Conservation (phyloP, 2,113 vertebrate genomes). For the Antechinus stuartii region DNA sequence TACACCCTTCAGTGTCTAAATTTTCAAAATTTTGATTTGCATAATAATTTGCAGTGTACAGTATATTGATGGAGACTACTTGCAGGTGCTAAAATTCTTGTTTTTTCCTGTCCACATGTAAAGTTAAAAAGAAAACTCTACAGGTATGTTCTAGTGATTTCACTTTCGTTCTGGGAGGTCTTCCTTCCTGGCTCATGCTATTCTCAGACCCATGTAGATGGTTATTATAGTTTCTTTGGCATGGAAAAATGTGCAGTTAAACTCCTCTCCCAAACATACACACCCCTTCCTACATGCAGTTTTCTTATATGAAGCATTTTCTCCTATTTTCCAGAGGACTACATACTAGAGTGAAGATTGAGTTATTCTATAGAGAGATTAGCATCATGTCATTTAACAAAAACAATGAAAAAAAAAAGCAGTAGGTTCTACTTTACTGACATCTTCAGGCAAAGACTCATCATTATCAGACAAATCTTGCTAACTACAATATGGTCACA, state of each 20-base stretch:
- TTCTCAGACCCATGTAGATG: slow-evolving; percentile 76
- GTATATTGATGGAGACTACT: slow-evolving; percentile 84
- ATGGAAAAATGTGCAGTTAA: slow-evolving; percentile 79
- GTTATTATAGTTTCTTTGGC: slow-evolving; percentile 79
- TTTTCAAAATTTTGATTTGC: slow-evolving; percentile 80
- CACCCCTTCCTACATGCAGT: slow-evolving; percentile 83
- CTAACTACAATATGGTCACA: background rate
- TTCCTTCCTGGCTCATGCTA: slow-evolving; percentile 77
- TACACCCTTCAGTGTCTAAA: slow-evolving; percentile 74
- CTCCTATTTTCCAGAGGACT: slow-evolving; percentile 81
- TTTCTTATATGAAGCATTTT: slow-evolving; percentile 85
- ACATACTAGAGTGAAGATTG: slow-evolving; percentile 85
- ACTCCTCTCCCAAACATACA: slow-evolving; percentile 77
- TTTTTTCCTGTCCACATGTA: slow-evolving; percentile 68
- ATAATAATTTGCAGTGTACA: slow-evolving; percentile 82
- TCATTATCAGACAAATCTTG: background rate
- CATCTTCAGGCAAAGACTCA: background rate
- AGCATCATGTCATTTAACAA: slow-evolving; percentile 88
- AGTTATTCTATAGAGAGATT: slow-evolving; percentile 89
- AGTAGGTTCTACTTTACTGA: background rate
- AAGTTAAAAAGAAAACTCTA: slow-evolving; percentile 71
- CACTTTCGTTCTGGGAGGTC: slow-evolving; percentile 79
- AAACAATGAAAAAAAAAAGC: slow-evolving; percentile 77
- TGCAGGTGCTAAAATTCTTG: slow-evolving; percentile 79
- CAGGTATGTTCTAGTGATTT: slow-evolving; percentile 69